Evolutionary conservation across 2,113 vertebrate species (phyloP).

Genomic region (Neopipo cinnamomea): DNA sequence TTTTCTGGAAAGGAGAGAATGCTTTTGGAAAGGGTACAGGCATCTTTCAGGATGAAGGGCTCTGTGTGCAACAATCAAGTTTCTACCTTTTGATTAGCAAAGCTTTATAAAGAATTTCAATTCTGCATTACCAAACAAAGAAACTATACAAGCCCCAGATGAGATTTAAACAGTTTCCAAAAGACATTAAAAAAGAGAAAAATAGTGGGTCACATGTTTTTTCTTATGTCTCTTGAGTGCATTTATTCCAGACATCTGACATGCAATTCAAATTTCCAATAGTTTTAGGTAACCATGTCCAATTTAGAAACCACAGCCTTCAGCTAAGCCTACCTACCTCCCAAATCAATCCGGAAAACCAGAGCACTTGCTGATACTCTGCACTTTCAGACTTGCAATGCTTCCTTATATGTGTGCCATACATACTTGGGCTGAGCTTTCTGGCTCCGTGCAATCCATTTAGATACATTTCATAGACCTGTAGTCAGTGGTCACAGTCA

Average conservation of each 20-base stretch:
- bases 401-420: background rate
- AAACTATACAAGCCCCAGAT: slow-evolving; percentile 56
- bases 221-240: slow-evolving; percentile 65
- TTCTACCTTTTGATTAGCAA: slow-evolving; percentile 64
- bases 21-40: slow-evolving; percentile 36
- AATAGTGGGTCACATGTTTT: slow-evolving; percentile 58
- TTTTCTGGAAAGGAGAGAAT: background rate
- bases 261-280: slow-evolving; percentile 69
- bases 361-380: slow-evolving; percentile 56
- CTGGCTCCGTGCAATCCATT: background rate
- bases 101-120: slow-evolving; percentile 59
- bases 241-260: slow-evolving; percentile 74
- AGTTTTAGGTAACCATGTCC: slow-evolving; percentile 73
- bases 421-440: background rate
- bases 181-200: slow-evolving; percentile 55
- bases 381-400: slow-evolving; percentile 12
- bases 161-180: slow-evolving; percentile 59
- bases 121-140: slow-evolving; percentile 56
- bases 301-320: slow-evolving; percentile 71
- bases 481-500: slow-evolving; percentile 23
- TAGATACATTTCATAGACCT: slow-evolving; percentile 31
- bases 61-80: background rate
- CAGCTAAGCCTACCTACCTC: slow-evolving; percentile 56
- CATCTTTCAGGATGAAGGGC: slow-evolving; percentile 23
- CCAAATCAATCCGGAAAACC: slow-evolving; percentile 28